Conservation (phyloP, 2,888 invertebrate genomes). For the Tetanocera ferruginea region DNA sequence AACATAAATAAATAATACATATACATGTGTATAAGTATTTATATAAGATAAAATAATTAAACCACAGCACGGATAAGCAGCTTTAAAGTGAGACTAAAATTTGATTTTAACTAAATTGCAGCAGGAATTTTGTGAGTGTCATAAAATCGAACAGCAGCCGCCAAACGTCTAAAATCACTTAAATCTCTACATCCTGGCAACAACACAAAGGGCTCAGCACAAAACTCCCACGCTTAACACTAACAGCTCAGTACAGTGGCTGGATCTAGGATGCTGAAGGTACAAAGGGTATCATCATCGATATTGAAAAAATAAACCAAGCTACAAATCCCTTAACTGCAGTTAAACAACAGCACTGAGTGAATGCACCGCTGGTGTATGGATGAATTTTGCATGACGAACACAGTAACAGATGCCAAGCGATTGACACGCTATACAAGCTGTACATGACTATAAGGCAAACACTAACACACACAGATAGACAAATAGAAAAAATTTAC, state of each 20-base stretch:
- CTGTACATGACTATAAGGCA: background rate
- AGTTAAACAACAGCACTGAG: background rate
- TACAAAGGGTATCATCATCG: background rate
- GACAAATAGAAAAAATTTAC: background rate
- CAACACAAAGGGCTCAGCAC: background rate
- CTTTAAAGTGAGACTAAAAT: too few relatives aligned
- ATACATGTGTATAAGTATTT: background rate
- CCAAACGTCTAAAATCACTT: background rate
- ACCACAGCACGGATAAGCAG: too few relatives aligned
- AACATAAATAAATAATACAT: background rate
- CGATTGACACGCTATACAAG: background rate
- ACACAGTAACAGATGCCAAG: background rate
- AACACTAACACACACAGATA: background rate
- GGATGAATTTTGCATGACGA: constrained; percentile 7
- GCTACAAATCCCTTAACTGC: background rate
- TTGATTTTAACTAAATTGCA: too few relatives aligned
- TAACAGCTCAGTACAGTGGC: too few relatives aligned
- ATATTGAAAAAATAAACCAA: background rate
- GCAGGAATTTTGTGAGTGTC: too few relatives aligned
- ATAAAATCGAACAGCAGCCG: too few relatives aligned
- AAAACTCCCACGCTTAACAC: too few relatives aligned
- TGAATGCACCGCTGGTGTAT: background rate
- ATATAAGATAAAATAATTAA: background rate
- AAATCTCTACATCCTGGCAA: background rate
- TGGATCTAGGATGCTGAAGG: too few relatives aligned